These are phyloP conservation scores for Diachrysia chrysitis DNA, from an alignment of 2,888 invertebrate genomes.

Conservation along the genomic window DNA sequence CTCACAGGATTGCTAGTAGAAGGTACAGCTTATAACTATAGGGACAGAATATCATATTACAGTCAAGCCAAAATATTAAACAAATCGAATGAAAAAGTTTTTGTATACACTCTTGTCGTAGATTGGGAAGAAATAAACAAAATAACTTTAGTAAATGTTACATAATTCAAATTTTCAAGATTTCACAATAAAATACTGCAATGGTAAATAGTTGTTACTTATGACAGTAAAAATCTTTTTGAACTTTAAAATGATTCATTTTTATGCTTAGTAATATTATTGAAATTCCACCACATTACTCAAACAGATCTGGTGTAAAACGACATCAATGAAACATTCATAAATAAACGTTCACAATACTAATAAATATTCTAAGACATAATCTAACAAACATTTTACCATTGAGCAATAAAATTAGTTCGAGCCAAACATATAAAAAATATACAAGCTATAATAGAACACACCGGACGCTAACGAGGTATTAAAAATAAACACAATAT, in stretches of 20 bases:
- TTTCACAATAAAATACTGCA: too few species aligned
- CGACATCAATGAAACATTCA: conserved; percentile 35
- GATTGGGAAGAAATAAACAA: too few species aligned
- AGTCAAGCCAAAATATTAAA: neutral
- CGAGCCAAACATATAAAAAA: conserved; percentile 40
- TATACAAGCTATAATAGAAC: conserved; percentile 46
- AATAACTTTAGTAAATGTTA: too few species aligned
- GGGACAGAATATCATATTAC: too few species aligned
- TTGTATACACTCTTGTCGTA: too few species aligned
- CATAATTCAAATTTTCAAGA: too few species aligned
- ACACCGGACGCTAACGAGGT: conserved; percentile 48
- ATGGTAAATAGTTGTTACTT: too few species aligned
- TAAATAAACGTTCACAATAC: conserved; percentile 40
- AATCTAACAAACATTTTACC: conserved; percentile 52
- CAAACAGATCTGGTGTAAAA: conserved; percentile 36
- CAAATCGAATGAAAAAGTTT: too few species aligned
- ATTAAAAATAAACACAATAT: conserved; percentile 60
- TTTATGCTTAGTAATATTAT: conserved; percentile 11
- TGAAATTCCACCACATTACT: conserved; percentile 35
- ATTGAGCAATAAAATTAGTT: conserved; percentile 52
- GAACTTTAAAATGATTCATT: neutral
- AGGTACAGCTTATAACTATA: conserved; percentile 64
- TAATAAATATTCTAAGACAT: conserved; percentile 43
- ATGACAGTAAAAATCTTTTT: neutral
- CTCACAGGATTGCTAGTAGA: conserved; percentile 80